Evolutionary conservation across 2,888 invertebrate genomes (phyloP), one percentile per base, ranked within the genome.

Genomic region (Andricus curvator): DNA sequence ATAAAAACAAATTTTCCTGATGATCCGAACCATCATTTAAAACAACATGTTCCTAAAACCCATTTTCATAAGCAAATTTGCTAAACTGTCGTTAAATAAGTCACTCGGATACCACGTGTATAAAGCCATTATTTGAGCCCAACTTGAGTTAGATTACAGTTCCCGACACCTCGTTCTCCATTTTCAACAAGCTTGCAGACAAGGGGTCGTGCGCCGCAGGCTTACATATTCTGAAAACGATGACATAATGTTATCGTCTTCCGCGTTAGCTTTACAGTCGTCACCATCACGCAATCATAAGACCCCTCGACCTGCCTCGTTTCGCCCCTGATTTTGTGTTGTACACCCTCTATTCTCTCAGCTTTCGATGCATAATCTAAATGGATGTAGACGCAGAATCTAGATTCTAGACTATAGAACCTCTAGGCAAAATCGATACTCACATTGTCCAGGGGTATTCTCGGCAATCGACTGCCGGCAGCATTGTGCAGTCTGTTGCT

Each of bases 391-490:
- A 48, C 48, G 17, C 17, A 48, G 48, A 48, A 48, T 48, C 15
- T 37, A 15, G 25, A 68, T 44, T 48, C 5, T 3, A 70, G 11
- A 70, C 25, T 3, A 68, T 44, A 51, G 56, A 56, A 56, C 29
- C 20, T 51, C 29, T 51, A 56, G n/a, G n/a, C 17, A 37, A 74
- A 56, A 33, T 29, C 11, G 22, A 33, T 74, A 51, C 74, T 74
- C 29, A 74, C 90, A 85, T 89, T 88, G 86, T 92, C 91, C 86
- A 92, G 85, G 83, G 90, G 89, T 86, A 91, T 82, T 87, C 91
- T 90, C 81, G 92, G 87, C 80, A 92, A 88, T 88, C 92, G 90
- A 85, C 91, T 89, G 68, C 88, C 88, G 62, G 90, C 90, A 78
- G 90, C 90, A 78, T 85, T 87, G 84, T 93, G 92, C 80, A 91